A percentile compares a stretch with the other conserved stretches of the same genome.
phyloP scores from a whole-genome alignment of 2,797 vertebrate species.

The Cossypha dichroa region DNA sequence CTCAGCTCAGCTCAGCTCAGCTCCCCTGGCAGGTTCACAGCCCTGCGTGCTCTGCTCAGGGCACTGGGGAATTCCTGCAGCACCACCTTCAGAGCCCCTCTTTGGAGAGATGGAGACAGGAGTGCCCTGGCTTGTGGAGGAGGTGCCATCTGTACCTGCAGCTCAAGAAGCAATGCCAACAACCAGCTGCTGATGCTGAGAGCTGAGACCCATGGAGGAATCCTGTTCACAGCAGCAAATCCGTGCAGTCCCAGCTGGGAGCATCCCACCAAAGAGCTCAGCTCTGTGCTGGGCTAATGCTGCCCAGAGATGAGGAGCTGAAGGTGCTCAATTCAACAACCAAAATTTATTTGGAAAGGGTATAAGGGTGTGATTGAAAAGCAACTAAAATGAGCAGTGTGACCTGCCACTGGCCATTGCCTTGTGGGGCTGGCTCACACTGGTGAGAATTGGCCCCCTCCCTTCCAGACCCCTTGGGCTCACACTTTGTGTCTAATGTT shows the following conservation, averaged over 20 bases:
- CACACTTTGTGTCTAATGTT: neutral
- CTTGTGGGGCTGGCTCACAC: rapidly evolving
- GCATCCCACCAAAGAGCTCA: neutral
- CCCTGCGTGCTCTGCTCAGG: rapidly evolving
- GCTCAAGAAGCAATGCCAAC: neutral
- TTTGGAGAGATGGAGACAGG: neutral
- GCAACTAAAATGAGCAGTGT: neutral
- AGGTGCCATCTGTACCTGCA: neutral
- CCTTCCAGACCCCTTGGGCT: neutral
- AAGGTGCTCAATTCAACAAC: neutral
- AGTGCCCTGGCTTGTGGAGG: neutral
- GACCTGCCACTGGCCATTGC: neutral
- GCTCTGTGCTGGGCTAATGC: neutral
- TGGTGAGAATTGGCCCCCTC: rapidly evolving
- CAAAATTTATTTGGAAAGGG: neutral
- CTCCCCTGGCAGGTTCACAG: neutral
- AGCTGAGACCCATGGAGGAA: neutral
- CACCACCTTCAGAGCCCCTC: neutral
- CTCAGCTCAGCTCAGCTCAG: neutral
- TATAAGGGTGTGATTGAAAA: neutral
- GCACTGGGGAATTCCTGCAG: neutral
- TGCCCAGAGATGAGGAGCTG: neutral
- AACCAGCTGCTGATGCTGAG: neutral
- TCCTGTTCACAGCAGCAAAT: neutral
- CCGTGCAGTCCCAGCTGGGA: neutral